phyloP scores from a whole-genome alignment of 2,113 vertebrate species.

The Dermatemys mawii region DNA sequence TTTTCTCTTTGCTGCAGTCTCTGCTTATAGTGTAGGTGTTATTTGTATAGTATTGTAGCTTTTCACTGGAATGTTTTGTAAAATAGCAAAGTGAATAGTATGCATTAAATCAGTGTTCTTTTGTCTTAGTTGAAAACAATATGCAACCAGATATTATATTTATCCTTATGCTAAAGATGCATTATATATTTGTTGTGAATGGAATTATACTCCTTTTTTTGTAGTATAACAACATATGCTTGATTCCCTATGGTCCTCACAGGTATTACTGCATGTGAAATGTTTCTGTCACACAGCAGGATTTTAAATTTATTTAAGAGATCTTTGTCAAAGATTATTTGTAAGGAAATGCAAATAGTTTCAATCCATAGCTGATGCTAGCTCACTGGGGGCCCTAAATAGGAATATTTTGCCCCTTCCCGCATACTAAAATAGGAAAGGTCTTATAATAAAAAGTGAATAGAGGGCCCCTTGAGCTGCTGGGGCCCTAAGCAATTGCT shows the following conservation, averaged over 20 bases:
- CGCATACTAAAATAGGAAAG: too few species aligned
- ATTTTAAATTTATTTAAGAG: background rate
- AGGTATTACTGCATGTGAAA: background rate
- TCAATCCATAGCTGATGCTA: background rate
- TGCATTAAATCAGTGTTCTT: background rate
- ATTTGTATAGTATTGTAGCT: background rate
- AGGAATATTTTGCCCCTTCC: too few species aligned
- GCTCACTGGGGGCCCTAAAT: too few species aligned
- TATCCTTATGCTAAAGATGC: background rate
- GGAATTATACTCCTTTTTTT: background rate
- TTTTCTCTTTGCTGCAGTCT: background rate
- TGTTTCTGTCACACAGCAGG: background rate
- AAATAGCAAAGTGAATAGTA: background rate
- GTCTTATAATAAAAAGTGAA: too few species aligned
- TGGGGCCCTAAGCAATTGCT: too few species aligned
- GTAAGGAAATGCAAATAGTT: background rate
- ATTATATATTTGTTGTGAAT: background rate
- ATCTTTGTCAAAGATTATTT: background rate
- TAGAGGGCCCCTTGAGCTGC: too few species aligned
- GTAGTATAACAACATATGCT: background rate
- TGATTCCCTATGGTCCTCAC: background rate
- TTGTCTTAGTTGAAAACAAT: background rate
- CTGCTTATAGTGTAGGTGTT: background rate
- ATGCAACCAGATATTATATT: background rate
- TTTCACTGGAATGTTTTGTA: background rate